Conservation (phyloP, 2,113 vertebrate species). For the Ammospiza caudacuta region DNA sequence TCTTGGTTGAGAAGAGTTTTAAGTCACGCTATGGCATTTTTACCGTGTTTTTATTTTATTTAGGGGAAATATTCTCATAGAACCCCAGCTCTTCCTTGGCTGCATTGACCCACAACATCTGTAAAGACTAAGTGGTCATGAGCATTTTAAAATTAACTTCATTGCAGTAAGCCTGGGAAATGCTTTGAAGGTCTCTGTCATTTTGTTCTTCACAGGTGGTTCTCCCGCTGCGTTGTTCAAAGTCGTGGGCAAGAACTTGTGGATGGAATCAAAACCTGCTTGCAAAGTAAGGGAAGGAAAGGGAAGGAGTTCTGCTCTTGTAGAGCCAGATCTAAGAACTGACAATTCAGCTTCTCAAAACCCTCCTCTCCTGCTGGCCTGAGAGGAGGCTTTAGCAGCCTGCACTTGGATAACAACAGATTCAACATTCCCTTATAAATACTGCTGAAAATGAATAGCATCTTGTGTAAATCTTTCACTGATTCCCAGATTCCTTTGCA, state of each 20-base stretch:
- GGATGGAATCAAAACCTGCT: constrained; percentile 88
- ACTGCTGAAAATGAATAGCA: not conserved
- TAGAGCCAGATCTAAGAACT: not conserved
- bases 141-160: not conserved
- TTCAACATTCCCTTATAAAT: not conserved
- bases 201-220: constrained; percentile 83
- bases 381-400: not conserved
- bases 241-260: constrained; percentile 91
- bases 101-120: not conserved
- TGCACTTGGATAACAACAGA: not conserved
- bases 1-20: not conserved
- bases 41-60: too few species aligned
- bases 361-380: not conserved
- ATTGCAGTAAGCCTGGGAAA: not conserved
- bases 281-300: constrained; percentile 77
- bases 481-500: not conserved
- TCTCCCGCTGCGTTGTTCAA: constrained; percentile 90
- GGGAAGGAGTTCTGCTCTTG: not conserved
- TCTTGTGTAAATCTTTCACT: not conserved
- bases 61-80: not conserved
- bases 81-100: not conserved
- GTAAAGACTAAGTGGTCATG: not conserved
- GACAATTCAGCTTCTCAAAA: not conserved
- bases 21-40: fast-evolving
- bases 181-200: not conserved